phyloP scores from a whole-genome alignment of 2,113 vertebrate species.

The Tragulus kanchil region DNA sequence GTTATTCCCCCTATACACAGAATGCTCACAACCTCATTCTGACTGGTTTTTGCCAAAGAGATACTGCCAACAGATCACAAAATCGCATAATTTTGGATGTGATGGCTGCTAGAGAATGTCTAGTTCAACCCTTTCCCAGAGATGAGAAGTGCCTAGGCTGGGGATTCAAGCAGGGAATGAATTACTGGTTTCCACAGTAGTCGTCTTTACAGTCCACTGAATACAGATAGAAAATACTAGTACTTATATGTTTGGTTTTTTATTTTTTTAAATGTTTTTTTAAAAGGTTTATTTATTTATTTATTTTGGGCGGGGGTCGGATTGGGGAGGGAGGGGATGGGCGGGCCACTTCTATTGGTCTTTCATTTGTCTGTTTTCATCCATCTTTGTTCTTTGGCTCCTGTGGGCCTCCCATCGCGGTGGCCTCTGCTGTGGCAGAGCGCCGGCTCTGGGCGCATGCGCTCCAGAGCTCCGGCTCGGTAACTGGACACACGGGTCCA shows the following conservation, averaged over 20 bases:
- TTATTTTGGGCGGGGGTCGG: too few species aligned
- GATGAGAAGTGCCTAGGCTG: not conserved
- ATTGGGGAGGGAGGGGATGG: too few species aligned
- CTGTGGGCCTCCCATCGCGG: too few species aligned
- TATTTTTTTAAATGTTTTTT: too few species aligned
- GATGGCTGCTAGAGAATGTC: not conserved
- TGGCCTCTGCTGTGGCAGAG: too few species aligned
- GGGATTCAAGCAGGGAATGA: not conserved
- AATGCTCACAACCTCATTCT: constrained; percentile 22
- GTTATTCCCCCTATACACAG: not conserved
- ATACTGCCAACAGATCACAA: constrained; percentile 10
- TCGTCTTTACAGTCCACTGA: not conserved
- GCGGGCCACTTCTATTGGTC: too few species aligned
- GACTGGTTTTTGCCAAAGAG: constrained; percentile 28
- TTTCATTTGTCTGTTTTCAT: too few species aligned
- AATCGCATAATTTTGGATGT: not conserved
- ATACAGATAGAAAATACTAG: not conserved
- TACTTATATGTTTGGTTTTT: not conserved
- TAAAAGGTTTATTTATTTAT: too few species aligned
- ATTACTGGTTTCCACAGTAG: not conserved
- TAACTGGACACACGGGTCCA: too few species aligned
- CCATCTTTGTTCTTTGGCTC: too few species aligned
- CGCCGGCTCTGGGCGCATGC: too few species aligned
- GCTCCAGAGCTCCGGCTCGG: too few species aligned
- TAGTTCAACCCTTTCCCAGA: not conserved